A percentile compares a stretch with the other conserved stretches of the same genome.
Conservation (phyloP, 2,113 vertebrate species). For the Onychostruthus taczanowskii region DNA sequence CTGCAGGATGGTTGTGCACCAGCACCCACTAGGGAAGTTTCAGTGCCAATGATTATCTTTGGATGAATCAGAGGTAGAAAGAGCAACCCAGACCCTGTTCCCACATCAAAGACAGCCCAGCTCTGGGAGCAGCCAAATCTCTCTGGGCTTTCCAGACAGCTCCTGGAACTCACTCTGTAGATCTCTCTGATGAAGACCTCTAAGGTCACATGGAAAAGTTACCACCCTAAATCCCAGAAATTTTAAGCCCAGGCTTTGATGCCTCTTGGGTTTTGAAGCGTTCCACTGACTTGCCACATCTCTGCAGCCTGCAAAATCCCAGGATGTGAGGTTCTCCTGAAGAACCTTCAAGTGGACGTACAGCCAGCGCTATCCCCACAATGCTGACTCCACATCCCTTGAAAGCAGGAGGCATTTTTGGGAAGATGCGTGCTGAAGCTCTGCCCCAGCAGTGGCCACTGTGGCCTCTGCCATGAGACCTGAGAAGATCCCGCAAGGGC, state of each 20-base stretch:
- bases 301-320: background rate
- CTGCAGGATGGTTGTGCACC: accelerated
- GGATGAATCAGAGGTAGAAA: background rate
- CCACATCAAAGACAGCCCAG: background rate
- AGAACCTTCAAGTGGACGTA: accelerated
- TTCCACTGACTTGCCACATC: background rate
- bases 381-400: accelerated
- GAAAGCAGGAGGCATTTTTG: background rate
- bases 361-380: background rate
- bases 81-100: background rate
- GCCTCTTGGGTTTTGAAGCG: background rate
- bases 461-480: background rate
- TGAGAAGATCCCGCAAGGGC: background rate
- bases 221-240: background rate
- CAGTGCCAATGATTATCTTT: background rate
- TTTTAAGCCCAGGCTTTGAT: background rate
- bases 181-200: background rate
- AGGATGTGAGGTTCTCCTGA: background rate
- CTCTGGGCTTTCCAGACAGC: background rate
- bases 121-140: background rate
- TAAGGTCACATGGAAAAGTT: background rate
- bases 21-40: background rate
- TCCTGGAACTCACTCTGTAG: background rate
- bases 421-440: accelerated
- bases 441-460: accelerated